Percentiles rank a stretch among this genome's conserved stretches.
Evolutionary conservation across 2,113 vertebrate genomes (phyloP).

Genomic region (Triplophysa siluroides): DNA sequence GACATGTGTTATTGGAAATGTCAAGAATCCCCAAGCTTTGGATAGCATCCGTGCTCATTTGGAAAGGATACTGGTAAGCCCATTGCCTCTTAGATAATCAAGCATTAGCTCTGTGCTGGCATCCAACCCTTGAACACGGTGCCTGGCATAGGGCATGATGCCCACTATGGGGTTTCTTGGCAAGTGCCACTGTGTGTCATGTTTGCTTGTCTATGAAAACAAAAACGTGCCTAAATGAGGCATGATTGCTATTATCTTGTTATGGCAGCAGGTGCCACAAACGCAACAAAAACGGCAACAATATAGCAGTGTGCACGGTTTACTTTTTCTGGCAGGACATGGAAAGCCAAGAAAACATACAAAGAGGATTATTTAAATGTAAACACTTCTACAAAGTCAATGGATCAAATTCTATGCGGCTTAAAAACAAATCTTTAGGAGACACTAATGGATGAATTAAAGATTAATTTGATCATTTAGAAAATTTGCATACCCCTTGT

Average conservation of each 20-base stretch:
- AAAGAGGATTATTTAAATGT: not conserved
- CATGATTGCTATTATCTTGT: not conserved
- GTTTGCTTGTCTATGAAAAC: slow-evolving; percentile 57
- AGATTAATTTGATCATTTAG: no score
- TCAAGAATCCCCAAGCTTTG: slow-evolving; percentile 71
- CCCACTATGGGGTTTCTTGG: slow-evolving; percentile 70
- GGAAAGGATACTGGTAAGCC: slow-evolving; percentile 65
- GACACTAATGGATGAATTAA: no score
- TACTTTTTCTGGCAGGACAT: not conserved
- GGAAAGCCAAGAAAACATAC: not conserved
- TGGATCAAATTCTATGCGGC: not conserved
- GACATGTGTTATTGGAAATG: slow-evolving; percentile 62
- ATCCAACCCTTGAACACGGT: slow-evolving; percentile 63
- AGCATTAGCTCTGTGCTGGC: slow-evolving; percentile 73
- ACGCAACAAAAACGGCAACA: slow-evolving; percentile 60
- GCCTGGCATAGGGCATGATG: slow-evolving; percentile 69
- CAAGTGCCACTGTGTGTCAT: slow-evolving; percentile 67
- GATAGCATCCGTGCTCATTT: slow-evolving; percentile 64
- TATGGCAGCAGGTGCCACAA: slow-evolving; percentile 39
- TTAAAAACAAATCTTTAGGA: no score
- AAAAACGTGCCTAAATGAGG: not conserved
- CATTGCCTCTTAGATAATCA: slow-evolving; percentile 72
- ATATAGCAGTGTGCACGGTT: slow-evolving; percentile 49
- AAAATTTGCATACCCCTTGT: no score
- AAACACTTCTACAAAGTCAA: not conserved